A percentile compares a stretch with the other conserved stretches of the same genome.
Evolutionary conservation across 1,140 invertebrate genomes (phyloP).

Genomic region (Anastrepha ludens): DNA sequence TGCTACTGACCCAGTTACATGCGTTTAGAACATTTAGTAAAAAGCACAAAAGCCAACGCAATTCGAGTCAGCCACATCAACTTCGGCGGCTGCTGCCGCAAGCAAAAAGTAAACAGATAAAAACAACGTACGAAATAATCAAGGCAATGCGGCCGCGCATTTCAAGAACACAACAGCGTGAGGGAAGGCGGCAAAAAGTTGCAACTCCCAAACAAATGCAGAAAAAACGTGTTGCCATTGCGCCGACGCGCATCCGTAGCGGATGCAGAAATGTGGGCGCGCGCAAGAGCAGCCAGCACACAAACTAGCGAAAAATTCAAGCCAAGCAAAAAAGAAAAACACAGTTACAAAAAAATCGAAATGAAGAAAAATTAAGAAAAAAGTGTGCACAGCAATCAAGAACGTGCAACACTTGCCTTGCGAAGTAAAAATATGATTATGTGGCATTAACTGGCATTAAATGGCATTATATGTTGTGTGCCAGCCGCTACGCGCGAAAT

Average conservation of each 20-base stretch:
- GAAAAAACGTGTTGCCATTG: background rate
- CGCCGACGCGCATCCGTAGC: constrained; percentile 43
- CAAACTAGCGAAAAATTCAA: constrained; percentile 1
- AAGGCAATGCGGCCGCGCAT: constrained; percentile 2
- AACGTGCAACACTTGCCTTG: constrained; percentile 20
- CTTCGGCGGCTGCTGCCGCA: background rate
- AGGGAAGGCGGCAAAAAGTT: background rate
- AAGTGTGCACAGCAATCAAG: constrained; percentile 4
- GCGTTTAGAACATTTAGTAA: constrained; percentile 41
- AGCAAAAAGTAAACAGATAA: background rate
- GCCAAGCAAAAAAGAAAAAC: background rate
- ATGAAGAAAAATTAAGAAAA: background rate
- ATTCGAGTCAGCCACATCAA: background rate
- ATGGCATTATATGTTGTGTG: background rate
- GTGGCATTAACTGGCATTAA: constrained; percentile 38
- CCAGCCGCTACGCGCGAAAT: background rate
- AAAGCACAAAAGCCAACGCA: background rate
- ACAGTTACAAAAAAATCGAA: background rate
- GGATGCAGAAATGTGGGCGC: constrained; percentile 46
- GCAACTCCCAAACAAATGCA: background rate
- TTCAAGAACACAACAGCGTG: constrained; percentile 22
- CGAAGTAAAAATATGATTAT: background rate
- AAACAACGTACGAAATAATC: background rate
- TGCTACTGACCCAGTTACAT: constrained; percentile 50
- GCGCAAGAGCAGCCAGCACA: constrained; percentile 11